Evolutionary conservation across 2,113 vertebrate species (phyloP).

Genomic region (Cinclus mexicanus): DNA sequence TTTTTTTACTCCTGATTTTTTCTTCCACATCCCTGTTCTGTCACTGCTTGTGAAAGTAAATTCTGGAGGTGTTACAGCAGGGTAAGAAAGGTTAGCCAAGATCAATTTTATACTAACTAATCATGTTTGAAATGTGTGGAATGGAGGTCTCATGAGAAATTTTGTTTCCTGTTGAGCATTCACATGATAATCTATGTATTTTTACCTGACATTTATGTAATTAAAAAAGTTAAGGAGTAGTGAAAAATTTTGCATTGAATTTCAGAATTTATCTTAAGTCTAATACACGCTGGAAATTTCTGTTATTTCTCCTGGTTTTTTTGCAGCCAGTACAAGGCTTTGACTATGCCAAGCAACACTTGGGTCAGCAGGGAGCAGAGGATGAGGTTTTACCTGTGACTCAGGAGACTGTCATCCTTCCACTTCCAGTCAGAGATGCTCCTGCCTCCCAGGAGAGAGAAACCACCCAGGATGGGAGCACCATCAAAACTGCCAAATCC

Average conservation of each 20-base stretch:
- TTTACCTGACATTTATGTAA: not conserved
- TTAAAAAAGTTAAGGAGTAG: not conserved
- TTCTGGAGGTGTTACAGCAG: not conserved
- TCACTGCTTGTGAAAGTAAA: not conserved
- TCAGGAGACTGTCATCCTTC: constrained; percentile 91
- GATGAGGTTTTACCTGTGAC: constrained; percentile 90
- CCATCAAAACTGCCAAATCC: constrained; percentile 86
- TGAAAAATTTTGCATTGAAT: not conserved
- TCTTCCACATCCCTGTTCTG: not conserved
- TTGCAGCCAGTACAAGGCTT: constrained; percentile 95
- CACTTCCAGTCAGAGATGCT: constrained; percentile 86
- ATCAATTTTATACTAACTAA: not conserved
- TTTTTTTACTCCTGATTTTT: not conserved
- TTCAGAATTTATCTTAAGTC: not conserved
- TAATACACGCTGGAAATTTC: not conserved
- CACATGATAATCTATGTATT: not conserved
- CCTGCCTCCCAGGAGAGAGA: constrained; percentile 88
- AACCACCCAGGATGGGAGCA: constrained; percentile 84
- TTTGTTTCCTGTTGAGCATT: not conserved
- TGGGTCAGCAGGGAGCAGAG: constrained; percentile 93
- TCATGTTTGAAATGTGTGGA: not conserved
- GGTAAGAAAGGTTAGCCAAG: not conserved
- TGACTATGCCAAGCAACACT: constrained; percentile 97
- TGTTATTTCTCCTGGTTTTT: not conserved
- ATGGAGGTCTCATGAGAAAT: not conserved